These are phyloP conservation scores for Plectropomus leopardus DNA, from an alignment of 2,113 vertebrate genomes.

Conservation along the genomic window DNA sequence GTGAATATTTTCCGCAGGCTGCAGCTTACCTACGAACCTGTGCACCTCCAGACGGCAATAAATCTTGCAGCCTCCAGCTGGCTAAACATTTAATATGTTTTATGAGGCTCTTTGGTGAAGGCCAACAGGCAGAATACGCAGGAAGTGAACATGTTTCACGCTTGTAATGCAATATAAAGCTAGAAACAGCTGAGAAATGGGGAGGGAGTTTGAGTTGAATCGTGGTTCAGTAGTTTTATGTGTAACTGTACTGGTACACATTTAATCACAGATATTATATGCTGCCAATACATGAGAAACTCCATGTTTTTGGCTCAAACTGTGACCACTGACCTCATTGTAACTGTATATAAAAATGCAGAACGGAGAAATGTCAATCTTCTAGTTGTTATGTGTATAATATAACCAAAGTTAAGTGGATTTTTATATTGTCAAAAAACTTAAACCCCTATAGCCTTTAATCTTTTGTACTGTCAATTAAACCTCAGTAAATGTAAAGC, in stretches of 20 bases:
- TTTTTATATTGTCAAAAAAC: not conserved
- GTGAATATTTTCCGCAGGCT: conserved; percentile 24
- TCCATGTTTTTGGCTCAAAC: conserved; percentile 43
- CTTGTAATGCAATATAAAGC: conserved; percentile 7
- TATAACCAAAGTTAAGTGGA: not conserved
- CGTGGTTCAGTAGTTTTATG: not conserved
- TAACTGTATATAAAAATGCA: conserved; percentile 9
- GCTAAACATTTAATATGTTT: conserved; percentile 44
- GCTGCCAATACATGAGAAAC: conserved; percentile 8
- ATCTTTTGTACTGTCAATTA: not conserved
- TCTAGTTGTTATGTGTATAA: not conserved
- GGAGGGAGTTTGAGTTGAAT: not conserved
- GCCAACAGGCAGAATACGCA: conserved; percentile 37
- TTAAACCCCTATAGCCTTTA: not conserved
- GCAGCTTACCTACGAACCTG: conserved; percentile 31
- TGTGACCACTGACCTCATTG: conserved; percentile 4
- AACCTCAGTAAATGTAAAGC: not conserved
- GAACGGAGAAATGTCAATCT: not conserved
- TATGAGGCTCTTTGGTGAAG: conserved; percentile 45
- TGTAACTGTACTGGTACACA: not conserved
- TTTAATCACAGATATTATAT: conserved; percentile 27
- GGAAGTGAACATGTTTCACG: conserved; percentile 27
- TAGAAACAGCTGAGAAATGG: conserved; percentile 18
- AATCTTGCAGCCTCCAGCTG: conserved; percentile 42
- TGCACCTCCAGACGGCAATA: conserved; percentile 19